Evolutionary conservation across 1,140 invertebrate species (phyloP), one percentile per base, ranked within the genome.

Genomic region (Leptinotarsa defecta): DNA sequence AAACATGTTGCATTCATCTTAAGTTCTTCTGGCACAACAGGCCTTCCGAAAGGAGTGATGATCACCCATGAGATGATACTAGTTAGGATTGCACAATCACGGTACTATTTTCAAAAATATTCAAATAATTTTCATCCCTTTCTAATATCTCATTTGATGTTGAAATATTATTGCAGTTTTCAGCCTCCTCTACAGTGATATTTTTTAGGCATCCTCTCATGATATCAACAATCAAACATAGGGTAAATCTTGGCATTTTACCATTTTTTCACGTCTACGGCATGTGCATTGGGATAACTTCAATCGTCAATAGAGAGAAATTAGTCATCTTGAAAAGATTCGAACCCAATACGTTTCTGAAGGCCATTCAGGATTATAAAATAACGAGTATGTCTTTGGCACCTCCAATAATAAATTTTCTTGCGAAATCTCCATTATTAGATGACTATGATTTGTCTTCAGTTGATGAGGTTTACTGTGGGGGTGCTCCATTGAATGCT

Each of bases 11-110:
- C 84, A 20, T 80, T 83, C 15, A 86, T 87, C 75, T 76, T 86
- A 11, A 85, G 82, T 74, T 87, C 91, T 3, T 92, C 91, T 61
- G 92, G 92, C 13, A 93, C 92, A 5, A 94, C 92, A 52, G 91
- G 93, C 73, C 83, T 87, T n/a, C 92, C 93, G 3, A 94, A 94
- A 85, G 92, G 92, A n/a, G 92, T 93, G 0, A 90, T 92, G 85
- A 84, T 92, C 8, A 90, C 91, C 3, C 91, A 93, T 79, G 79
- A 79, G 49, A 90, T 89, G 81, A n/a, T 71, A 13, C 22, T 73
- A 24, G 61, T 61, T 19, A 48, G 70, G 19, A 27, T 68, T 43
- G 13, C 65, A 27, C 73, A 76, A 61, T 48, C 63, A 4, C 34
- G 71, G 70, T 73, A 43, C 8, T 43, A 43, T 43, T 43, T 34